Evolutionary conservation across 2,888 invertebrate genomes (phyloP), one percentile per base, ranked within the genome.

Genomic region (Diaphora mendica): DNA sequence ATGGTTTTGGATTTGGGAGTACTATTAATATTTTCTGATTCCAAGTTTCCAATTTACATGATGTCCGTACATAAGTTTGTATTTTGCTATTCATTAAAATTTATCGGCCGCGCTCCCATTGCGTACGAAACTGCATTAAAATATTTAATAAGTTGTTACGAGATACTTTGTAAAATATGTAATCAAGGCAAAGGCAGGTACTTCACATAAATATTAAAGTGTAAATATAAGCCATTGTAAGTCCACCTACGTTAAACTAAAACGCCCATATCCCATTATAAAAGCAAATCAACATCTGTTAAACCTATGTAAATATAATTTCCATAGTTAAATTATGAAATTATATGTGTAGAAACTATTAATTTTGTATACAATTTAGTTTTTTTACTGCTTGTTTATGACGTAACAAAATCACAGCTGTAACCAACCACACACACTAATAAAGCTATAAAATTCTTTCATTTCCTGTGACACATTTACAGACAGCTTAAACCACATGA

Each of bases 391-490:
- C 23, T 35, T 48, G 59, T 71, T 71, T 73, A 70, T 69, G 65
- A 69, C 42, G 51, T 59, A 48, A 69, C 75, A 74, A 73, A 76
- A 78, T 76, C 80, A 75, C 74, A 76, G 74, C 73, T 79, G 77
- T 71, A 72, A 72, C 71, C 44, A 68, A 55, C 62, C 68, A 42
- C 70, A 62, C 69, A 73, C 68, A 69, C n/a, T 74, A 42, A 71
- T 71, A 55, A 75, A 71, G 68, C 68, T n/a, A 71, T 74, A 64
- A 74, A 62, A 65, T 30, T n/a, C 51, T 35, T 64, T 33, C 51
- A 71, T 74, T 68, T 85, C 82, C 78, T 78, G 80, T 78, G 73
- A 80, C 77, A 80, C 78, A 80, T 77, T 62, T 73, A 72, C 75
- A 73, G 73, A 75, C 70, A 77, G 65, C 17, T 42, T 13, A 35